Evolutionary conservation across 2,797 vertebrate species (phyloP), one percentile per base, ranked within the genome.

Genomic region (Corythornis leucogaster): DNA sequence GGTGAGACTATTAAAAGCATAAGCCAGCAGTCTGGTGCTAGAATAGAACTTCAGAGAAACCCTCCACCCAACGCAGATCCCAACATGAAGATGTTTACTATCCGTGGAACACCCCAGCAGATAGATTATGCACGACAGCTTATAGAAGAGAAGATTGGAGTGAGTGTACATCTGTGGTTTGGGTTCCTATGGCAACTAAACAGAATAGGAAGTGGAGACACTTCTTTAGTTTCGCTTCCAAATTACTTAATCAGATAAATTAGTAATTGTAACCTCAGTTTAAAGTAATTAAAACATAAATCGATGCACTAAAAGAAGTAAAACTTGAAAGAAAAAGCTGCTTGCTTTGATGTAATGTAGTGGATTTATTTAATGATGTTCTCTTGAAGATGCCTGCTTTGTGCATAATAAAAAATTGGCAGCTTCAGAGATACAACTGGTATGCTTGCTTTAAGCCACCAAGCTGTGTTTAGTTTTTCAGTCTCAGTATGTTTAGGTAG

Each of bases 1-100:
- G 99, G 99, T 77, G 99, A 99, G 98, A 99, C 99, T 48, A 99
- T 99, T 94, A 99, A 99, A 94, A 99, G 98, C 91, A 99, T 99
- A 97, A 99, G 99, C 93, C 99, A 99, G 57, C 99, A 99, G 93
- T 99, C 99, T 19, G 99, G 99, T 92, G 99, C 99, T 94, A 98
- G 99, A 95, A 99, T 99, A 94, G 99, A 99, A 94, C 98, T 99
- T 43, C 99, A 99, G 77, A 98, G 99, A 97, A 99, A 99, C 90
- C 99, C 99, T 92, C 99, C 99, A 28, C 99, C 99, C 87, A 99
- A 99, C 35, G 98, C 99, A 0, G 99, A 99, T 95, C 99, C 99
- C 62, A 99, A 99, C 95, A 98, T 99, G 96, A 99, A 99, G 93
- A 98, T 99, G 97, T 99, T 99, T 96, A 99, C 99, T 35, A 99